A percentile compares a stretch with the other conserved stretches of the same genome.
These are phyloP conservation scores for Anas platyrhynchos DNA, from an alignment of 2,113 vertebrate genomes.

Conservation along the genomic window DNA sequence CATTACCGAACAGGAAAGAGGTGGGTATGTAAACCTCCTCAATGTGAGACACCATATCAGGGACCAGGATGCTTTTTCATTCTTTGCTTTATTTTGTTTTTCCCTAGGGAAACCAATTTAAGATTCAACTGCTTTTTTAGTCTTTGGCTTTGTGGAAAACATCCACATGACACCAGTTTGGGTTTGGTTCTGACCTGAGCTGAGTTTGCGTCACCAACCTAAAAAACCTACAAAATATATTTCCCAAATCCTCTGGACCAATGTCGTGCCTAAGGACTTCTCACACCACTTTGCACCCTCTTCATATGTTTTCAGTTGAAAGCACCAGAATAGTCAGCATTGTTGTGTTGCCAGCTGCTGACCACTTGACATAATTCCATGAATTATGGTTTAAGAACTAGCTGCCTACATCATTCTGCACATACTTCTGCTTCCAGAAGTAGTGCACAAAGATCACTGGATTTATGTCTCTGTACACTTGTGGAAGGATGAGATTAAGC, in stretches of 20 bases:
- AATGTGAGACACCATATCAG: no score
- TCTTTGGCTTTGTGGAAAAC: neutral
- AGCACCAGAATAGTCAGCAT: neutral
- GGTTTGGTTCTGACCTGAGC: neutral
- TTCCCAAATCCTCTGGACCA: neutral
- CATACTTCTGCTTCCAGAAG: neutral
- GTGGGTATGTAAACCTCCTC: neutral
- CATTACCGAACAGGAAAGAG: neutral
- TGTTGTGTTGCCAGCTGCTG: neutral
- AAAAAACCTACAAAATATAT: neutral
- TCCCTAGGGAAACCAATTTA: neutral
- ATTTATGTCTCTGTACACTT: neutral
- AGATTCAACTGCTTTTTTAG: neutral
- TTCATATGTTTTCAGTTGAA: neutral
- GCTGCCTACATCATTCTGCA: neutral
- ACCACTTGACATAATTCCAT: neutral
- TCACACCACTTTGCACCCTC: neutral
- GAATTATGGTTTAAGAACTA: neutral
- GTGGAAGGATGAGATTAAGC: neutral
- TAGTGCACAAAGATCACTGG: neutral
- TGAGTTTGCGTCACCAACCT: neutral
- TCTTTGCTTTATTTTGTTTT: neutral
- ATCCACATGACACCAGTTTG: neutral
- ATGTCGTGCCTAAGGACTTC: neutral
- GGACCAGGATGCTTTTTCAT: neutral